A percentile compares a stretch with the other conserved stretches of the same genome.
Conservation (phyloP, 2,888 invertebrate species). For the Fissipunctia ypsillon region DNA sequence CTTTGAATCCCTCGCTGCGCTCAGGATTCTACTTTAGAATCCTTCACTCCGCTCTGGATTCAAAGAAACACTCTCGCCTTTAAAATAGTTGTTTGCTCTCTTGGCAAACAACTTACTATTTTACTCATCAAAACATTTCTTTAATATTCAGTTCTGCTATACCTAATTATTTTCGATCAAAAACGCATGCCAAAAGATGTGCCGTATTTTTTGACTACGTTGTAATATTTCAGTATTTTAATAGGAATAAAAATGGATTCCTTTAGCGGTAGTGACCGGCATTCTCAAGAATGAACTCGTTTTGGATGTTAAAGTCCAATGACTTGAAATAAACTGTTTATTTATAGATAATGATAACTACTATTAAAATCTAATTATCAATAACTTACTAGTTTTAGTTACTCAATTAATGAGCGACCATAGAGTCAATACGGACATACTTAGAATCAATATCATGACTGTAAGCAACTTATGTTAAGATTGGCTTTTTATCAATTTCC, state of each 20-base stretch:
- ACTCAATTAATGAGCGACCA: background rate
- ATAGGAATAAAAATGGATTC: background rate
- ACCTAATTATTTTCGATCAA: background rate
- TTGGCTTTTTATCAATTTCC: background rate
- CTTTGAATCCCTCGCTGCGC: no score
- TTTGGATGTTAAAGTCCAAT: constrained; percentile 9
- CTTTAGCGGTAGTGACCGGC: background rate
- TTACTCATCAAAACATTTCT: no score
- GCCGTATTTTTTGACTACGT: background rate
- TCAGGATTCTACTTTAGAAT: no score
- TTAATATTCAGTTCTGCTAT: no score
- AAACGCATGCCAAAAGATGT: background rate
- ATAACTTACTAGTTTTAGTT: background rate
- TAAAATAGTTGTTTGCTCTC: no score
- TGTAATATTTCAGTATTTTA: background rate
- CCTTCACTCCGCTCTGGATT: no score
- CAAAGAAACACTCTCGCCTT: no score
- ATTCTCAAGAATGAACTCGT: background rate
- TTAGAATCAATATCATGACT: background rate
- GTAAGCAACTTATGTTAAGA: background rate
- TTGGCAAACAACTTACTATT: no score
- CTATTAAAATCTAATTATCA: background rate
- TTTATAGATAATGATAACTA: background rate
- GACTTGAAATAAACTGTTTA: background rate
- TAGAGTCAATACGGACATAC: background rate